These are phyloP conservation scores for Acrobasis suavella DNA, from an alignment of 2,888 invertebrate genomes.

Conservation along the genomic window DNA sequence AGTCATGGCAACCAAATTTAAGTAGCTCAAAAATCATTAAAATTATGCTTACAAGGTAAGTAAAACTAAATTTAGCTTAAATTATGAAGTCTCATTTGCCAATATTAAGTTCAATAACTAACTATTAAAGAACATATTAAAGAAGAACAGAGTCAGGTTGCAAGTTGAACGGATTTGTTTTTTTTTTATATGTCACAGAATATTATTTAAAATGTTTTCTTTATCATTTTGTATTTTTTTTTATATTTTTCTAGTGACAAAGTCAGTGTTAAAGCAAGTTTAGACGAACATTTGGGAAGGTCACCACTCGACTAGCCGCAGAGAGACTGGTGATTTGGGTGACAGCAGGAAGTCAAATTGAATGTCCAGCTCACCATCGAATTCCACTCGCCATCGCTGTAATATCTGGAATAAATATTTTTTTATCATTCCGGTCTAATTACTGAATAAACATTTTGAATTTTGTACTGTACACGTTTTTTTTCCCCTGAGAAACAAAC, in stretches of 20 bases:
- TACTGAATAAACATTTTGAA: no score
- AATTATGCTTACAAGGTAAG: constrained; percentile 21
- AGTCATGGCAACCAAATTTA: constrained; percentile 47
- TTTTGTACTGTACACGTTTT: no score
- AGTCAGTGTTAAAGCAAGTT: neutral
- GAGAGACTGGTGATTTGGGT: constrained; percentile 87
- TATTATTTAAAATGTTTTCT: no score
- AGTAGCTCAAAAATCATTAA: constrained; percentile 28
- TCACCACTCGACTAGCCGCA: constrained; percentile 85
- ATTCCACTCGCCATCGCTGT: constrained; percentile 87
- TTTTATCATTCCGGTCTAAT: no score
- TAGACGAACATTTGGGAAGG: neutral
- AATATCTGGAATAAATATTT: constrained; percentile 79
- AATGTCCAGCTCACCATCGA: constrained; percentile 86
- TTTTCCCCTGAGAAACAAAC: no score
- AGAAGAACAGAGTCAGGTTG: no score
- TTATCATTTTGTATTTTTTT: no score
- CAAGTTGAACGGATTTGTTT: no score
- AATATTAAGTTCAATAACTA: neutral
- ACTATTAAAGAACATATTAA: no score
- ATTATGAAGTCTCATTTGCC: constrained; percentile 13
- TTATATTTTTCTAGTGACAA: neutral
- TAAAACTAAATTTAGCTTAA: constrained; percentile 18
- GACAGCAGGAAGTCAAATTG: constrained; percentile 92
- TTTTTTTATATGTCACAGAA: no score